Conservation (phyloP, 2,797 vertebrate species). For the Emydoidea blandingii region DNA sequence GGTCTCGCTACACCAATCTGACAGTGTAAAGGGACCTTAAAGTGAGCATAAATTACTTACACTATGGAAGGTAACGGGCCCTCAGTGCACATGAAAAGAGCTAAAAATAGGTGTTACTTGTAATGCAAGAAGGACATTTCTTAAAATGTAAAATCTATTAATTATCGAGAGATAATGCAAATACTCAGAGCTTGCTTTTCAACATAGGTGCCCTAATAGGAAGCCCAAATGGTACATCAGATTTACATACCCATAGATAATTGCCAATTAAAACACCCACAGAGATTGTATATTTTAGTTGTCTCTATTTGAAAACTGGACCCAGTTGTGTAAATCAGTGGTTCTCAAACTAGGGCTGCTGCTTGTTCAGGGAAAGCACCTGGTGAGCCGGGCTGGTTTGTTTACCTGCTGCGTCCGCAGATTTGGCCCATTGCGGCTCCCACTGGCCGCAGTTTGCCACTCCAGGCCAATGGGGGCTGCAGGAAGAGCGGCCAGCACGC, state of each 20-base stretch:
- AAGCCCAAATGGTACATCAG: slow-evolving; percentile 33
- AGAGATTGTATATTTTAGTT: slow-evolving; percentile 32
- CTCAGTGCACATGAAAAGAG: slow-evolving; percentile 70
- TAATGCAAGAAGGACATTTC: slow-evolving; percentile 58
- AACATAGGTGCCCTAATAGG: slow-evolving; percentile 20
- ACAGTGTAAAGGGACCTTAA: slow-evolving; percentile 39
- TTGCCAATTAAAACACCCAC: slow-evolving; percentile 3
- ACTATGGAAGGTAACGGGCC: too few species aligned
- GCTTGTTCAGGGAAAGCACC: too few species aligned
- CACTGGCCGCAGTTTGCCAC: too few species aligned
- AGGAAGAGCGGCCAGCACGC: too few species aligned
- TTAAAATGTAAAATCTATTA: slow-evolving; percentile 65
- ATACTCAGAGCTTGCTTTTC: slow-evolving; percentile 54
- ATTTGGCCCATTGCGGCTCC: too few species aligned
- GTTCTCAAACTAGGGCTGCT: too few species aligned
- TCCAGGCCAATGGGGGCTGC: too few species aligned
- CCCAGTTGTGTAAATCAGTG: slow-evolving; percentile 10
- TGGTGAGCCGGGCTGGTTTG: too few species aligned
- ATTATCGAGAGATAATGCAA: slow-evolving; percentile 61
- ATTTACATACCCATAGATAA: slow-evolving; percentile 45
- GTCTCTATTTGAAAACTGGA: neutral
- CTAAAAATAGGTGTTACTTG: slow-evolving; percentile 59
- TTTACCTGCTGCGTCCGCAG: too few species aligned
- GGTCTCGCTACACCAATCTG: slow-evolving; percentile 22
- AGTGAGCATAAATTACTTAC: slow-evolving; percentile 3